These are phyloP conservation scores for Nephrotoma guestfalica DNA, from an alignment of 2,888 invertebrate species.

Conservation along the genomic window DNA sequence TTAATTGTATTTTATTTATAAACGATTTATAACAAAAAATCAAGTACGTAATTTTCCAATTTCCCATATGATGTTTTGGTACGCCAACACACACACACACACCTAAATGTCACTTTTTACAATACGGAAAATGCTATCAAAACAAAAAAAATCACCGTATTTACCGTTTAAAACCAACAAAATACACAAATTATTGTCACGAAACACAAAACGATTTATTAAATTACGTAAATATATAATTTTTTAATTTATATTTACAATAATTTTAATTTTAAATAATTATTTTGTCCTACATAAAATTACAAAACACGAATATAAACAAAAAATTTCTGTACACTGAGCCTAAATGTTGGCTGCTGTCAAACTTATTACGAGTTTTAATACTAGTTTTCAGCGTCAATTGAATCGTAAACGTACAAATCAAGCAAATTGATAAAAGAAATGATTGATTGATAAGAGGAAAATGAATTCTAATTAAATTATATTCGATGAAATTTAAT, in stretches of 20 bases:
- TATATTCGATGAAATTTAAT: not conserved
- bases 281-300: not conserved
- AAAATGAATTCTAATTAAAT: not conserved
- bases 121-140: not conserved
- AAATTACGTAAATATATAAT: not conserved
- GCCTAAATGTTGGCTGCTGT: not conserved
- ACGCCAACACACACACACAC: not conserved
- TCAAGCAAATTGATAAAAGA: not conserved
- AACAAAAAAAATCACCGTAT: not conserved
- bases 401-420: not conserved
- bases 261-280: not conserved
- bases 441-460: not conserved
- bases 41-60: not conserved
- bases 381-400: not conserved
- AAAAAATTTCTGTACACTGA: not conserved
- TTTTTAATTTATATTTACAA: not conserved
- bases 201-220: not conserved
- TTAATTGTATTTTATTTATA: not conserved
- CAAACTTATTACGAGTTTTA: not conserved
- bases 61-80: not conserved
- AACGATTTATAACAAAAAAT: not conserved
- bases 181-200: not conserved
- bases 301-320: not conserved
- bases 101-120: not conserved
- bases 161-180: not conserved